Conservation (phyloP, 1,140 invertebrate species). For the Whitmania pigra region DNA sequence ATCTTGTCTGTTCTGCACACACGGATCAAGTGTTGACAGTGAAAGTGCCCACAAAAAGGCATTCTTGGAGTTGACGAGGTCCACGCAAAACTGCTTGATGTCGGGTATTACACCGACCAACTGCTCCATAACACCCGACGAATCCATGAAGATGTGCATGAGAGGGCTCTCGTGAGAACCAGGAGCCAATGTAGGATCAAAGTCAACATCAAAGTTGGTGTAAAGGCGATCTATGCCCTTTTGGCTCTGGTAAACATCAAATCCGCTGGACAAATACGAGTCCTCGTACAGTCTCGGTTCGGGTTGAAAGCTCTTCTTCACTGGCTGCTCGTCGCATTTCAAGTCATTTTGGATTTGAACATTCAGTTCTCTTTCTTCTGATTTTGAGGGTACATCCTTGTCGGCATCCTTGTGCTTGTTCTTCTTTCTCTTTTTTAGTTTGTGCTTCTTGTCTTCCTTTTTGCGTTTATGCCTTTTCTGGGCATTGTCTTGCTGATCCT, state of each 20-base stretch:
- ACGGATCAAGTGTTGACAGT: not conserved
- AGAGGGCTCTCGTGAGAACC: conserved; percentile 6
- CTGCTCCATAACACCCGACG: not conserved
- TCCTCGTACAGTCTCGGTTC: not conserved
- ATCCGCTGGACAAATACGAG: not conserved
- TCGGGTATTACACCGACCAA: conserved; percentile 11
- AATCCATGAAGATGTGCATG: not conserved
- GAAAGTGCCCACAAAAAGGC: conserved; percentile 14
- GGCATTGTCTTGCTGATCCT: conserved; percentile 4
- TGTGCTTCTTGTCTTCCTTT: conserved; percentile 13
- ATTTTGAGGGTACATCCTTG: not conserved
- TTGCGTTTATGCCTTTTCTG: conserved; percentile 1
- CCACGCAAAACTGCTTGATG: not conserved
- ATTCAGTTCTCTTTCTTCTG: conserved; percentile 2
- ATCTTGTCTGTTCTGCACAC: not conserved
- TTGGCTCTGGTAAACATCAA: not conserved
- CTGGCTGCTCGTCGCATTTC: no score
- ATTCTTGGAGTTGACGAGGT: not conserved
- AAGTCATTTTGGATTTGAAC: not conserved
- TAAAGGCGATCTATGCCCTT: not conserved
- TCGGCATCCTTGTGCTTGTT: not conserved
- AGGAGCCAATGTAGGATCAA: not conserved
- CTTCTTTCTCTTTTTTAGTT: conserved; percentile 12
- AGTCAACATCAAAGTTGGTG: conserved; percentile 13
- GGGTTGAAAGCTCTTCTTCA: not conserved